phyloP scores from a whole-genome alignment of 2,797 vertebrate species.

The Phrynocephalus guinanensis region DNA sequence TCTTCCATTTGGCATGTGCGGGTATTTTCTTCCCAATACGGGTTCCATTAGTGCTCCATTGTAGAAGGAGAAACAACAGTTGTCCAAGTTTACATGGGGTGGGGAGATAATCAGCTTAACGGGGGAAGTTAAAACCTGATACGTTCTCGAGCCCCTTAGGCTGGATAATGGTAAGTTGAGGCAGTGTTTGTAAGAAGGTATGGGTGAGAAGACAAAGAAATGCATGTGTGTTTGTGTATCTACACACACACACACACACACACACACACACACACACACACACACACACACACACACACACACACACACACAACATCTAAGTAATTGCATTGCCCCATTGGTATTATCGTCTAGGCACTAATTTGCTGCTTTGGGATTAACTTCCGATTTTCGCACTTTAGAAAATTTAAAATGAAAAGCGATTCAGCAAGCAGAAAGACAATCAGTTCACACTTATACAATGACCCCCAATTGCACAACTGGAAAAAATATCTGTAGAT shows the following conservation, averaged over 20 bases:
- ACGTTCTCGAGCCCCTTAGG: slow-evolving; percentile 15
- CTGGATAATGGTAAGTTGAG: not conserved
- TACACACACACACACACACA: not conserved
- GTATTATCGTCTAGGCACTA: not conserved
- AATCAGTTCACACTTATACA: slow-evolving; percentile 66
- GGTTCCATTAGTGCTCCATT: not conserved
- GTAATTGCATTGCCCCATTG: slow-evolving; percentile 3
- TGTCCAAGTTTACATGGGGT: slow-evolving; percentile 24
- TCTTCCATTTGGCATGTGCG: not conserved
- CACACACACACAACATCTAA: not conserved
- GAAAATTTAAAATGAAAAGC: slow-evolving; percentile 19
- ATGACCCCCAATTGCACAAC: slow-evolving; percentile 1
- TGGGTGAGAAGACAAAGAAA: not conserved
- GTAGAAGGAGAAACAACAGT: not conserved
- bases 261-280: not conserved
- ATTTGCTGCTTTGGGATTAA: not conserved
- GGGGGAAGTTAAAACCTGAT: not conserved
- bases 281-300: not conserved
- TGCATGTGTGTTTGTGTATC: not conserved
- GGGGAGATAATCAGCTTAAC: slow-evolving; percentile 12
- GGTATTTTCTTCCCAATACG: not conserved
- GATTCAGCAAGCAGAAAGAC: slow-evolving; percentile 51
- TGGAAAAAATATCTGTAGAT: not conserved
- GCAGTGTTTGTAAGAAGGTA: not conserved
- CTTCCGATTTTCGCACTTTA: slow-evolving; percentile 67